Conservation (phyloP, 2,113 vertebrate genomes). For the Semnopithecus entellus region DNA sequence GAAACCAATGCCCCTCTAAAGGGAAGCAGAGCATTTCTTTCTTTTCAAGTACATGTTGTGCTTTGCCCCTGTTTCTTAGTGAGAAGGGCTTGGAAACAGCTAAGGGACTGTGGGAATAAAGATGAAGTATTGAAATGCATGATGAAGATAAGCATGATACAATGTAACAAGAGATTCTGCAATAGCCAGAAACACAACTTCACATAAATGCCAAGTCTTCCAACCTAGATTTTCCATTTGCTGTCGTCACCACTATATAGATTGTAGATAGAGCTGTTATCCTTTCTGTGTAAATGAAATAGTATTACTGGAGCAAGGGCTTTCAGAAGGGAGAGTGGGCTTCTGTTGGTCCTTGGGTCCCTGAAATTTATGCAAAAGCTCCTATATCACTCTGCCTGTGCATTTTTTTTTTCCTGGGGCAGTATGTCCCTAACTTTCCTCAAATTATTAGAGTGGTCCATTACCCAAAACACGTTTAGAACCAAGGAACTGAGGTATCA, state of each 20-base stretch:
- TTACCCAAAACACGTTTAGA: background rate
- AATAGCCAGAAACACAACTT: constrained; percentile 62
- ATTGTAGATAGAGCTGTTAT: constrained; percentile 43
- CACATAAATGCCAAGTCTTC: constrained; percentile 17
- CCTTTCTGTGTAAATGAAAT: constrained; percentile 61
- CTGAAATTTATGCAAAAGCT: background rate
- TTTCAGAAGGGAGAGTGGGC: background rate
- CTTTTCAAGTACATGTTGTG: constrained; percentile 54
- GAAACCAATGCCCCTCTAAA: constrained; percentile 32
- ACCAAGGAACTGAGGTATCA: constrained; percentile 19
- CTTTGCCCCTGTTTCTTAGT: constrained; percentile 57
- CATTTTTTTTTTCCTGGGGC: background rate
- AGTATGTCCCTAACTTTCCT: background rate
- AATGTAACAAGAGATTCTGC: constrained; percentile 69
- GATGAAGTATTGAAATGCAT: constrained; percentile 61
- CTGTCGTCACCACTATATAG: constrained; percentile 59
- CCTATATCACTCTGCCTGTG: background rate
- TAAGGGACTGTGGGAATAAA: constrained; percentile 73
- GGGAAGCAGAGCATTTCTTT: constrained; percentile 51
- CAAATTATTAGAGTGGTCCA: background rate
- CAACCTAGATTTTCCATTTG: constrained; percentile 57
- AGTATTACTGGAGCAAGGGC: background rate
- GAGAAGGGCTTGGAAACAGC: constrained; percentile 66
- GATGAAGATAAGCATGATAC: constrained; percentile 66
- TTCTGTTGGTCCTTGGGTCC: background rate